Conservation (phyloP, 2,113 vertebrate genomes). For the Barnardius zonarius region DNA sequence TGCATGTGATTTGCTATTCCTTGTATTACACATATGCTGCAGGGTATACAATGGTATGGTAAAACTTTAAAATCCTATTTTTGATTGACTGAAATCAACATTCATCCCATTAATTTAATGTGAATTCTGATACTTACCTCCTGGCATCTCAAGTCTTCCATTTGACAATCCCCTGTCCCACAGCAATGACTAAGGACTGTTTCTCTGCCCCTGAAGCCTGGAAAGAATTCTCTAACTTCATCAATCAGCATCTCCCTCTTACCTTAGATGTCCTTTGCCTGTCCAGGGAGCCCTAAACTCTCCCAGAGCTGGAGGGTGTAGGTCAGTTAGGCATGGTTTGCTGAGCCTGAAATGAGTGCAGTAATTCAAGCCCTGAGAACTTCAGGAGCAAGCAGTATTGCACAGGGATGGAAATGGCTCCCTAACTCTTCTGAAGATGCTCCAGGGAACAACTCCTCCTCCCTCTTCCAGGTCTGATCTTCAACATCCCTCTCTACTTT, state of each 20-base stretch:
- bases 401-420: neutral
- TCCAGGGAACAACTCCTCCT: neutral
- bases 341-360: neutral
- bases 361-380: neutral
- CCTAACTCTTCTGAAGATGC: neutral
- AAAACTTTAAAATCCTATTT: neutral
- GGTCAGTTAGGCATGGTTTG: neutral
- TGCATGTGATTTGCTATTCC: neutral
- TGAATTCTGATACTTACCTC: neutral
- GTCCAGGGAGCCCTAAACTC: neutral
- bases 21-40: neutral
- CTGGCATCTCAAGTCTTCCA: neutral
- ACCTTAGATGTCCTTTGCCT: neutral
- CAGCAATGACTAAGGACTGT: neutral
- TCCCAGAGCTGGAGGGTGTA: neutral
- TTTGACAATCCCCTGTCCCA: rapidly evolving
- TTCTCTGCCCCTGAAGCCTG: neutral
- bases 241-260: neutral
- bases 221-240: neutral
- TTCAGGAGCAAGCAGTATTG: neutral
- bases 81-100: neutral
- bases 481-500: neutral
- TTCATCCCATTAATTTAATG: neutral
- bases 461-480: neutral
- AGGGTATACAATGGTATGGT: neutral